Percentiles rank a stretch among this genome's conserved stretches.
phyloP scores from a whole-genome alignment of 2,797 vertebrate genomes.

The Glyptemys insculpta region DNA sequence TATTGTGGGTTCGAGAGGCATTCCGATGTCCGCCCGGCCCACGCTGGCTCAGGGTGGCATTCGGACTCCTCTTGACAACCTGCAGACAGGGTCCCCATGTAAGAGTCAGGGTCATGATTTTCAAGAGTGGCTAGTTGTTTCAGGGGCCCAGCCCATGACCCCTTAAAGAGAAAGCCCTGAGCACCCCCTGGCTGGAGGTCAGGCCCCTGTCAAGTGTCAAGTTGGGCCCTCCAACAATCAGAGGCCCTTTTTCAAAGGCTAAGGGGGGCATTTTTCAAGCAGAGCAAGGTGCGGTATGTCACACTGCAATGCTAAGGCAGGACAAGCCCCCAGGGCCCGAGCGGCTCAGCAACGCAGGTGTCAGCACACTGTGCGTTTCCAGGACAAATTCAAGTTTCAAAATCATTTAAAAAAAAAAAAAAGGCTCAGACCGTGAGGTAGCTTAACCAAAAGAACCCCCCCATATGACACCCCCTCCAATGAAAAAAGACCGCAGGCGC shows the following conservation, averaged over 20 bases:
- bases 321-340: neutral
- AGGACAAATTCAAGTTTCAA: constrained; percentile 65
- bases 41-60: neutral
- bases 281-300: neutral
- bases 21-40: neutral
- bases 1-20: too few relatives aligned
- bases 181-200: neutral
- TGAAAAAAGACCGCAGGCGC: neutral
- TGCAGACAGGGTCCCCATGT: neutral
- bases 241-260: neutral
- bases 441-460: constrained; percentile 67
- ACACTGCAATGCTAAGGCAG: neutral
- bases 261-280: neutral
- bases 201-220: neutral
- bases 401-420: neutral
- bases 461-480: neutral
- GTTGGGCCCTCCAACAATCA: neutral
- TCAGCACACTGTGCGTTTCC: neutral
- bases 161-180: neutral
- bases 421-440: constrained; percentile 74
- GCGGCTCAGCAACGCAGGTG: constrained; percentile 40
- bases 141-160: neutral
- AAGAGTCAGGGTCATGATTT: neutral
- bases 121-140: neutral
- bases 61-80: neutral